These are phyloP conservation scores for Galemys pyrenaicus DNA, from an alignment of 2,113 vertebrate genomes.

Conservation along the genomic window DNA sequence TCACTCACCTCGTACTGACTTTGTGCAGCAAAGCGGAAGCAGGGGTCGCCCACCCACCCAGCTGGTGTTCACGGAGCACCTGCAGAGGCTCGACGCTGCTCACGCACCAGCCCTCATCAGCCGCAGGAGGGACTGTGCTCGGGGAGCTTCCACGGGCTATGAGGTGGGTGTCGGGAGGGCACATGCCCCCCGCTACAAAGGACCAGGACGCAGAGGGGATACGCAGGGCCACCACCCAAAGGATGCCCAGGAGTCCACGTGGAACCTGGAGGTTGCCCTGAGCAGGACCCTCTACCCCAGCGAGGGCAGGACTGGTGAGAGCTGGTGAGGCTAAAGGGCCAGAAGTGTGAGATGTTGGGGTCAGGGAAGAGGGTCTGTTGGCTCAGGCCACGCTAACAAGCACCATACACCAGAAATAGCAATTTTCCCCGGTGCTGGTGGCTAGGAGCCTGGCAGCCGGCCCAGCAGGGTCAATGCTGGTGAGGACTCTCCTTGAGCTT, in stretches of 20 bases:
- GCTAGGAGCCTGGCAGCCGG: background rate
- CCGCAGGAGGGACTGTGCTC: background rate
- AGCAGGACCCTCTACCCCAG: background rate
- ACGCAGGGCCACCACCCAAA: too few relatives aligned
- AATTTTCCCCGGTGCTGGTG: background rate
- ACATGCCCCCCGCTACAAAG: fast-evolving
- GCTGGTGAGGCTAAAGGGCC: too few relatives aligned
- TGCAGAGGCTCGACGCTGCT: too few relatives aligned
- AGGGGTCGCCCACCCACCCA: fast-evolving
- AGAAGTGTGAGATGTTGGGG: background rate
- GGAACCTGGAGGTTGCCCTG: background rate
- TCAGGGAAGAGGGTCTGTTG: fast-evolving
- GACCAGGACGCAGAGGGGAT: fast-evolving
- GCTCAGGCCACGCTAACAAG: fast-evolving
- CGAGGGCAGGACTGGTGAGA: background rate
- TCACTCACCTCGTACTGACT: fast-evolving
- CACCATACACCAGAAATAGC: background rate
- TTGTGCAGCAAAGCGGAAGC: background rate
- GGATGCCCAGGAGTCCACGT: background rate
- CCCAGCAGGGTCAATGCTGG: background rate
- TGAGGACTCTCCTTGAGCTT: too few relatives aligned
- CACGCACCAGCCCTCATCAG: fast-evolving
- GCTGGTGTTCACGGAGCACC: background rate
- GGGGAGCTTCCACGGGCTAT: fast-evolving
- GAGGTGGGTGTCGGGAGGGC: fast-evolving